Conservation (phyloP, 2,113 vertebrate genomes). For the Lycocorax pyrrhopterus region DNA sequence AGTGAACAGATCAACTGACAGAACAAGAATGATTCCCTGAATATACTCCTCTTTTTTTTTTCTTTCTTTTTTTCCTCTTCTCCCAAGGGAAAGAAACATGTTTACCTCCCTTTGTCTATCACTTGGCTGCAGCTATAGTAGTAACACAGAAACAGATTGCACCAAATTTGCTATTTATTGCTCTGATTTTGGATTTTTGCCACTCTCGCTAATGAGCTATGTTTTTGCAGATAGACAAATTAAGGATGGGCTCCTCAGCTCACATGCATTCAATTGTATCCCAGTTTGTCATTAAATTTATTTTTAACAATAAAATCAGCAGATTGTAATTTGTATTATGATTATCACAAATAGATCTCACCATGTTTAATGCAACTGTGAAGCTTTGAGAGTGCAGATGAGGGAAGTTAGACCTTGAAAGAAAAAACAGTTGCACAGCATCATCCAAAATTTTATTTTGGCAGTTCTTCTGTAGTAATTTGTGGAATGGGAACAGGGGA, state of each 20-base stretch:
- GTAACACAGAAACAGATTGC: conserved; percentile 53
- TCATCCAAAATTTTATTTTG: not conserved
- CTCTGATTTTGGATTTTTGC: conserved; percentile 42
- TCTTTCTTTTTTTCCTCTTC: fast-evolving
- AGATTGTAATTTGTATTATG: not conserved
- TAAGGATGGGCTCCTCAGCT: not conserved
- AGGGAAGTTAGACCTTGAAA: not conserved
- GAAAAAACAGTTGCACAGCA: not conserved
- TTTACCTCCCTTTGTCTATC: conserved; percentile 47
- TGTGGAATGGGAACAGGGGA: not conserved
- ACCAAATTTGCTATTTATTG: conserved; percentile 41
- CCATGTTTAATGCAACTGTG: not conserved
- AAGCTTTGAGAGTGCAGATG: not conserved
- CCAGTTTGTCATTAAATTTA: conserved; percentile 7
- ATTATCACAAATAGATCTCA: not conserved
- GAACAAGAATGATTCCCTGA: not conserved
- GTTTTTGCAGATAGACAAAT: not conserved
- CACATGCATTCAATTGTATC: not conserved
- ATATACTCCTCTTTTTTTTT: not conserved
- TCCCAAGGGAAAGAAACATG: not conserved
- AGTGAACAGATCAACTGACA: not conserved
- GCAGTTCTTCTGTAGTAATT: not conserved
- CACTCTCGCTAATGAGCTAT: not conserved
- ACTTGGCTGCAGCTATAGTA: conserved; percentile 18
- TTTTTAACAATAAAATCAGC: conserved; percentile 45